Evolutionary conservation across 2,113 vertebrate genomes (phyloP).

Genomic region (Chloroceryle aenea): DNA sequence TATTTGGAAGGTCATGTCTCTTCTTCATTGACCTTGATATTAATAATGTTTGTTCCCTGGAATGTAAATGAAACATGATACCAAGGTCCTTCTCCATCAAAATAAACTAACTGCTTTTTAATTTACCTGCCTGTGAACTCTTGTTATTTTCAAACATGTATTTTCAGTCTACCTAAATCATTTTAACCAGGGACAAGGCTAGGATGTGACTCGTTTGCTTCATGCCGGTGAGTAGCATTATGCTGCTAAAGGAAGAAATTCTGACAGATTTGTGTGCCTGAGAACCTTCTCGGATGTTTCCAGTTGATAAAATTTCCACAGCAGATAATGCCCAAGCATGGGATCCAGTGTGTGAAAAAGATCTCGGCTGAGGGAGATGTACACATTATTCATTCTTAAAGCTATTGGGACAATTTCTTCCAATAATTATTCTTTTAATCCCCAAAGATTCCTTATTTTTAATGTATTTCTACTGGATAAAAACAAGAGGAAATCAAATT

Average conservation of each 20-base stretch:
- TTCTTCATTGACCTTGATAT: slow-evolving; percentile 45
- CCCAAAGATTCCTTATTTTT: background rate
- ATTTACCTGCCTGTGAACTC: slow-evolving; percentile 50
- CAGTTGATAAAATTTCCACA: slow-evolving; percentile 52
- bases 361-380: background rate
- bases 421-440: background rate
- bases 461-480: background rate
- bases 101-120: slow-evolving; percentile 70
- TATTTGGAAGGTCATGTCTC: slow-evolving; percentile 27
- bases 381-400: background rate
- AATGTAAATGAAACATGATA: slow-evolving; percentile 49
- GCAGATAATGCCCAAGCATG: background rate
- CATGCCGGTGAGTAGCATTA: slow-evolving; percentile 41
- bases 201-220: slow-evolving; percentile 62
- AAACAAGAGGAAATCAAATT: background rate
- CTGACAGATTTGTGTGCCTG: slow-evolving; percentile 48
- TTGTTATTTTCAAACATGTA: slow-evolving; percentile 70
- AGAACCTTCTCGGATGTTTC: slow-evolving; percentile 41
- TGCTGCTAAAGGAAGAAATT: slow-evolving; percentile 28
- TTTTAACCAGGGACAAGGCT: slow-evolving; percentile 54
- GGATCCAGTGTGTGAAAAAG: background rate
- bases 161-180: slow-evolving; percentile 70
- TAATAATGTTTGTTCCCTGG: slow-evolving; percentile 49
- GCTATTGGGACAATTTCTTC: background rate
- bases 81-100: slow-evolving; percentile 29